Evolutionary conservation across 2,113 vertebrate genomes (phyloP).

Genomic region (Passer montanus): DNA sequence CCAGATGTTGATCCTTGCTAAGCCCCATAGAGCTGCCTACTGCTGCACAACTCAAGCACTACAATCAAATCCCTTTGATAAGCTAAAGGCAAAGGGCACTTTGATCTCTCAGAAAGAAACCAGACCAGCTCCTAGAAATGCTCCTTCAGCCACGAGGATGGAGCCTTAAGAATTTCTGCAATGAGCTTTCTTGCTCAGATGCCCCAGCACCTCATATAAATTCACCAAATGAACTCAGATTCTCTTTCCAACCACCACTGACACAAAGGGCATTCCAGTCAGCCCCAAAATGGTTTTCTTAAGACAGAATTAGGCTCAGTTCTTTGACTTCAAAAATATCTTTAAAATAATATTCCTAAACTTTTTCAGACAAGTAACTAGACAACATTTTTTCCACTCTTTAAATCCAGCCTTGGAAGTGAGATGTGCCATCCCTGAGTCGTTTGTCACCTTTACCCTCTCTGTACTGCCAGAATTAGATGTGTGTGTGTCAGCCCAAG

Average conservation of each 20-base stretch:
- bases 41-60: neutral
- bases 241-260: neutral
- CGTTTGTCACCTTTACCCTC: neutral
- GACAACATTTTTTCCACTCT: neutral
- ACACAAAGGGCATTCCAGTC: neutral
- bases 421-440: neutral
- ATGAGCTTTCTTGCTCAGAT: neutral
- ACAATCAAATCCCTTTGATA: neutral
- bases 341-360: neutral
- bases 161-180: neutral
- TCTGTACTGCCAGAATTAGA: conserved; percentile 9
- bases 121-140: neutral
- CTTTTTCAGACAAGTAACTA: neutral
- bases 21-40: neutral
- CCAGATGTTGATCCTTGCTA: neutral
- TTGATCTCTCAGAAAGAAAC: neutral
- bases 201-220: neutral
- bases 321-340: neutral
- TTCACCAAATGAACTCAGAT: neutral
- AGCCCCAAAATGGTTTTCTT: neutral
- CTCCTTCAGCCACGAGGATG: neutral
- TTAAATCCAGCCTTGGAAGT: neutral
- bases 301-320: neutral
- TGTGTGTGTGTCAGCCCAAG: neutral
- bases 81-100: neutral